These are phyloP conservation scores for Spisula solida DNA, from an alignment of 2,888 invertebrate species.

Conservation along the genomic window DNA sequence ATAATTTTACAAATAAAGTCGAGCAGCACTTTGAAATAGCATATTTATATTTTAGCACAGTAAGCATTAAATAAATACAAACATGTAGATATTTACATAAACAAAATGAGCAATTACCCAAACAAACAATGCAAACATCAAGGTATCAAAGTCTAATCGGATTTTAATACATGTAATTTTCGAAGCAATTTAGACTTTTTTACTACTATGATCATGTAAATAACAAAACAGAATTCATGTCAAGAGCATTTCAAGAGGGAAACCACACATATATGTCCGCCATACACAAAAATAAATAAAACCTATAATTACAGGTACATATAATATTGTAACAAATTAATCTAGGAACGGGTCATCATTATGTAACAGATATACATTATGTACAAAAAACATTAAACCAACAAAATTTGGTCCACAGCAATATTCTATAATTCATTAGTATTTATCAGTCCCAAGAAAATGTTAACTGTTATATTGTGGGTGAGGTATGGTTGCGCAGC, in stretches of 20 bases:
- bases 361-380: conserved; percentile 10
- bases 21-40: background rate
- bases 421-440: background rate
- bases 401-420: conserved; percentile 15
- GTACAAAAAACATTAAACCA: background rate
- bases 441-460: background rate
- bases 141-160: background rate
- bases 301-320: background rate
- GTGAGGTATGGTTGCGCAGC: background rate
- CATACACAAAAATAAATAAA: background rate
- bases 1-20: too few species aligned
- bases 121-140: background rate
- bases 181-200: background rate
- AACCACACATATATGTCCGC: background rate
- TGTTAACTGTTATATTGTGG: background rate
- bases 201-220: background rate
- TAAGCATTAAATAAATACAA: background rate
- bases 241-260: background rate
- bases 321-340: background rate
- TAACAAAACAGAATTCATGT: background rate
- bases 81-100: conserved; percentile 10
- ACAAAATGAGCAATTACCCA: conserved; percentile 6
- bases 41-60: conserved; percentile 1
- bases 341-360: background rate
- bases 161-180: too few species aligned